Conservation (phyloP, 2,797 vertebrate genomes). For the Hyperoplus lanceolatus region DNA sequence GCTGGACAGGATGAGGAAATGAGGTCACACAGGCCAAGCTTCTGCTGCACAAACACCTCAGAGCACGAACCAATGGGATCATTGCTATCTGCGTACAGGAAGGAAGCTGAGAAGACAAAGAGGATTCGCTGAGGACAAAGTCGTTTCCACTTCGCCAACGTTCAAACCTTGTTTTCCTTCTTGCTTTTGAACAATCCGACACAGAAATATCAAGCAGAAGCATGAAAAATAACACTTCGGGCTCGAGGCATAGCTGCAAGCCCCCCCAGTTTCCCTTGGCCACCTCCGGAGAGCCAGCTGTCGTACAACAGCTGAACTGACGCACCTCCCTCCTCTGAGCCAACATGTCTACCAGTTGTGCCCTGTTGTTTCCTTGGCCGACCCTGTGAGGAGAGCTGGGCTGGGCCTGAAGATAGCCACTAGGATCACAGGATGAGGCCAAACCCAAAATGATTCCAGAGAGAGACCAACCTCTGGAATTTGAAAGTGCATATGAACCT, state of each 20-base stretch:
- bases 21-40: slow-evolving; percentile 68
- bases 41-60: slow-evolving; percentile 78
- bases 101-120: slow-evolving; percentile 75
- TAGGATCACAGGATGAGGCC: slow-evolving; percentile 32
- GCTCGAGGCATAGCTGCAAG: slow-evolving; percentile 21
- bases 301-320: slow-evolving; percentile 82
- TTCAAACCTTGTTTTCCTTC: slow-evolving; percentile 14
- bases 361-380: slow-evolving; percentile 59
- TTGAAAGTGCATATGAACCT: slow-evolving; percentile 59
- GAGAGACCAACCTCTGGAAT: slow-evolving; percentile 72
- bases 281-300: slow-evolving; percentile 75
- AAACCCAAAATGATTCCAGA: slow-evolving; percentile 64
- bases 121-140: slow-evolving; percentile 63
- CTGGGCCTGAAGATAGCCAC: slow-evolving; percentile 51
- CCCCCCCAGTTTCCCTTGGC: slow-evolving; percentile 36
- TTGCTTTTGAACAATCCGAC: slow-evolving; percentile 6
- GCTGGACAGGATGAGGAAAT: slow-evolving; percentile 81
- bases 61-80: slow-evolving; percentile 58
- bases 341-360: slow-evolving; percentile 83
- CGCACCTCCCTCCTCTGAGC: slow-evolving; percentile 70
- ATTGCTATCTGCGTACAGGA: slow-evolving; percentile 49
- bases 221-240: slow-evolving; percentile 23
- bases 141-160: not conserved
- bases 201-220: slow-evolving; percentile 9
- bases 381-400: slow-evolving; percentile 45